These are phyloP conservation scores for Halyomorpha halys DNA, from an alignment of 1,140 invertebrate genomes.

Conservation along the genomic window DNA sequence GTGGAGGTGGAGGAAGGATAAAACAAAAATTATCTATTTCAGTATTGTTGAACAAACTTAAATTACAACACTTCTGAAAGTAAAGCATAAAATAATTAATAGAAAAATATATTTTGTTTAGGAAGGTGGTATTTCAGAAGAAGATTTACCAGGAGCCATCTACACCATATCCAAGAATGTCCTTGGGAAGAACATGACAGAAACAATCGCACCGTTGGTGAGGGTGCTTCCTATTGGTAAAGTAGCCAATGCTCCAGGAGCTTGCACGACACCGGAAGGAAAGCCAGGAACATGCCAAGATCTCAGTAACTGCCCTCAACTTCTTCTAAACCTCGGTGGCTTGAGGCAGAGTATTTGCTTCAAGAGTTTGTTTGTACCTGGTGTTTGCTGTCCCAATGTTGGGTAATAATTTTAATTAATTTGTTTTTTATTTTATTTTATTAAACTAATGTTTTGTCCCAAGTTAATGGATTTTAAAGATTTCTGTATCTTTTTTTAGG, in stretches of 20 bases:
- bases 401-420: background rate
- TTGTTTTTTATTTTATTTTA: too few species aligned
- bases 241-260: conserved; percentile 27
- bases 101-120: too few species aligned
- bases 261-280: conserved; percentile 71
- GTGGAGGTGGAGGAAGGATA: too few species aligned
- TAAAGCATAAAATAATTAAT: too few species aligned
- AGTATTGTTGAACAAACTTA: too few species aligned
- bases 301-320: conserved; percentile 74
- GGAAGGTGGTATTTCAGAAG: conserved; percentile 29
- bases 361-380: conserved; percentile 81
- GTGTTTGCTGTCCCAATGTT: conserved; percentile 68
- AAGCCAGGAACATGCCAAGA: conserved; percentile 73
- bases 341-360: conserved; percentile 81
- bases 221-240: conserved; percentile 48
- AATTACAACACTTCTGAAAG: too few species aligned
- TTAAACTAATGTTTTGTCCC: too few species aligned
- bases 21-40: too few species aligned
- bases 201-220: conserved; percentile 62
- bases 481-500: too few species aligned
- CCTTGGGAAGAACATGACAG: conserved; percentile 65
- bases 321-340: conserved; percentile 70
- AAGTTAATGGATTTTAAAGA: too few species aligned
- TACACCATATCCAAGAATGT: conserved; percentile 74
- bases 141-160: conserved; percentile 56